Base-by-base conservation (phyloP, 1,140 invertebrate species). In the Anadara kagoshimensis region DNA sequence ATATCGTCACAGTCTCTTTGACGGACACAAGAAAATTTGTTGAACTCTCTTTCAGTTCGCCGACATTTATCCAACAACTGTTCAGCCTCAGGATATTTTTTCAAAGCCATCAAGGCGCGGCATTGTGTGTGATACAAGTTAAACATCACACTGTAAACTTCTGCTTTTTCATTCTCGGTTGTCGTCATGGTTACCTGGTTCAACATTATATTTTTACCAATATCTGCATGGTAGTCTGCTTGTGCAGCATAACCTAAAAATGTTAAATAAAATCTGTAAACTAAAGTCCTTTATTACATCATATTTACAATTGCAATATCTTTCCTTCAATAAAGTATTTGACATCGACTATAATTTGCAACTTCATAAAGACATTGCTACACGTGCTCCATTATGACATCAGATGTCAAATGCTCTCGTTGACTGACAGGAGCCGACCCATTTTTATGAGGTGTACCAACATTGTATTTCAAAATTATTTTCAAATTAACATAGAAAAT, bases 21-120 rank as follows among this genome's bases (percentile, higher is more conserved):
- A n/a, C 78, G 79, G 22, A 87, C 83, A 80, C 79, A 83, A 7
- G 78, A 71, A 47, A 86, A 65, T 56, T 83, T 83, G 44, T 67
- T 76, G 3, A 81, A 73, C 26, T 87, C 83, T 24, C 82, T 68
- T 41, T 74, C 75, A 24, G 85, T 81, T 49, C 78, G 79, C 20
- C 87, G 84, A 56, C 86, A 85, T 72, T 86, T 88, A 1, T 58
- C 51, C 41, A 87, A 58, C n/a, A 78, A 74, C 44, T 82, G 73
- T 44, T 88, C 86, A 16, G 86, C 86, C 29, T 86, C 85, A 41
- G 77, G 67, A 80, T 85, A 89, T 68, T 87, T 85, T 49, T 88
- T 86, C 69, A 83, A 57, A 7, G 68, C 65, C 2, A 76, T 85
- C 26, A 72, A 49, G 10, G 87, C 81, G 47, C 77, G 75, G 7